A percentile compares a stretch with the other conserved stretches of the same genome.
Evolutionary conservation across 2,797 vertebrate species (phyloP).

Genomic region (Gallinago stenura): DNA sequence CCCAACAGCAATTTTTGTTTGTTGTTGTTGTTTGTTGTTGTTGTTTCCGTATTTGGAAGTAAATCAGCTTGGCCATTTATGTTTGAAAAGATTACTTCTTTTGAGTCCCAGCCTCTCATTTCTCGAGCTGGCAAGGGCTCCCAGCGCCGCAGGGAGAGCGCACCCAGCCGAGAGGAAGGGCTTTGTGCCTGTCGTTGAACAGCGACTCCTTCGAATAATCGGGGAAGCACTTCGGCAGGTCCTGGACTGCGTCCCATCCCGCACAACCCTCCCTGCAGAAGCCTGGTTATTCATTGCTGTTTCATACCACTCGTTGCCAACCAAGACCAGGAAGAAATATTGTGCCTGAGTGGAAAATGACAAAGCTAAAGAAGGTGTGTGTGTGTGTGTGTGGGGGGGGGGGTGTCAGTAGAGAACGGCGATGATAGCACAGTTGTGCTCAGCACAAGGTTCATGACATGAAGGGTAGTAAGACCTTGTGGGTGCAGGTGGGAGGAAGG

Average conservation of each 20-base stretch:
- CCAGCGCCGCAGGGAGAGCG: not conserved
- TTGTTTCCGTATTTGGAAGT: slow-evolving; percentile 22
- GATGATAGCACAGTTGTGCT: not conserved
- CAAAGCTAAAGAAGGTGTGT: not conserved
- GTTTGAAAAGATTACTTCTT: slow-evolving; percentile 47
- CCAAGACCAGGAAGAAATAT: not conserved
- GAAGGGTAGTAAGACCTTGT: rapidly evolving
- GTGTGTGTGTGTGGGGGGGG: no score
- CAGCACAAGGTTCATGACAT: rapidly evolving
- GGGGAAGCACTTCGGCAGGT: not conserved
- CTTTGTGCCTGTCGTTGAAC: slow-evolving; percentile 43
- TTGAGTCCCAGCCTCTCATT: slow-evolving; percentile 37
- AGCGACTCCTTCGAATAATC: not conserved
- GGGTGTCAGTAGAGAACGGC: rapidly evolving
- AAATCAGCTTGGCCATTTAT: slow-evolving; percentile 60
- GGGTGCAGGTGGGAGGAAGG: not conserved
- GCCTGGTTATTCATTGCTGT: not conserved
- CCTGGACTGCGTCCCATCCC: not conserved
- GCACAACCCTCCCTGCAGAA: not conserved
- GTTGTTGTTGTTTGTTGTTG: not conserved
- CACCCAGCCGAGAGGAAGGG: not conserved
- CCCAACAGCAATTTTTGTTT: slow-evolving; percentile 27
- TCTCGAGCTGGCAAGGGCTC: slow-evolving; percentile 40
- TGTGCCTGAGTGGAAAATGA: not conserved
- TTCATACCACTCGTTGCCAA: not conserved